These are phyloP conservation scores for Sphaerodactylus townsendi DNA, from an alignment of 2,113 vertebrate species.

Conservation along the genomic window DNA sequence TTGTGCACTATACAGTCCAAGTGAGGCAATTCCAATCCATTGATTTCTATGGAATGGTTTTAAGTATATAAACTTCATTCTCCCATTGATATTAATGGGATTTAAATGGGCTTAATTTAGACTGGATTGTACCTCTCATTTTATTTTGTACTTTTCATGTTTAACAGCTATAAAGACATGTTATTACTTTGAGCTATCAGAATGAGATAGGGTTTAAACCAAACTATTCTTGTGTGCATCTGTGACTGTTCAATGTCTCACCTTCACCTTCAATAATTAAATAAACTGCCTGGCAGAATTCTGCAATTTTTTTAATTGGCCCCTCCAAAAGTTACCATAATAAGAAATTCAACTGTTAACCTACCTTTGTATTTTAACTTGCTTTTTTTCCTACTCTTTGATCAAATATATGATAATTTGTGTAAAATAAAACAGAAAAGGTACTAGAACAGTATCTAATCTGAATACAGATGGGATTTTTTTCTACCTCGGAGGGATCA, in stretches of 20 bases:
- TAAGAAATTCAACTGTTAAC: slow-evolving; percentile 41
- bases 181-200: neutral
- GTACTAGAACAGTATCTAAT: slow-evolving; percentile 35
- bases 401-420: slow-evolving; percentile 55
- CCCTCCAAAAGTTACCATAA: slow-evolving; percentile 1
- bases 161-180: neutral
- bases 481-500: slow-evolving; percentile 32
- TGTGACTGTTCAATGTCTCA: slow-evolving; percentile 20
- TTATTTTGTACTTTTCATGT: neutral
- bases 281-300: neutral
- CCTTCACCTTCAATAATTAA: slow-evolving; percentile 22
- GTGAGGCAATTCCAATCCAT: too few relatives aligned
- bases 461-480: slow-evolving; percentile 54
- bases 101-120: neutral
- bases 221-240: neutral
- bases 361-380: slow-evolving; percentile 35
- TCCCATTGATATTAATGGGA: neutral
- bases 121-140: neutral
- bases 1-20: too few relatives aligned
- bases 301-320: slow-evolving; percentile 1
- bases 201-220: neutral
- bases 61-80: neutral
- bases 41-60: too few relatives aligned
- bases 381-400: slow-evolving; percentile 33
- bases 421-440: slow-evolving; percentile 45